A percentile compares a stretch with the other conserved stretches of the same genome.
phyloP scores from a whole-genome alignment of 1,140 invertebrate genomes.

The Euura lappo region DNA sequence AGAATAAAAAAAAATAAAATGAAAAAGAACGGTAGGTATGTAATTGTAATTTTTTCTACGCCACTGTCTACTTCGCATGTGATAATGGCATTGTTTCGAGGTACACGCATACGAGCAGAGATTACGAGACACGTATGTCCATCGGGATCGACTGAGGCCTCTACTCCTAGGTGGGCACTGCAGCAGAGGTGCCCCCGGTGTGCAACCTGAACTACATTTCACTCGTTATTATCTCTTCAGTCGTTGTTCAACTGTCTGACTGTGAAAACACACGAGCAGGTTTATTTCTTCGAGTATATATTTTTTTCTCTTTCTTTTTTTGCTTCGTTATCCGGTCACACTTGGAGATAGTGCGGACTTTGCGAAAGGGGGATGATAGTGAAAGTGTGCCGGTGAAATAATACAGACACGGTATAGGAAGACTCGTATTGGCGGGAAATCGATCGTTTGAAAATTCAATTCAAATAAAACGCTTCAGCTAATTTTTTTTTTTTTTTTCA shows the following conservation, averaged over 20 bases:
- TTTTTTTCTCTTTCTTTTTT: not conserved
- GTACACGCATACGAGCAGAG: slow-evolving; percentile 28
- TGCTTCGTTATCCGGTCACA: not conserved
- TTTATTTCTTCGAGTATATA: no score
- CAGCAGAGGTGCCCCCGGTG: slow-evolving; percentile 7
- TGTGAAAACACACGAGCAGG: not conserved
- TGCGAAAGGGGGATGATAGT: not conserved
- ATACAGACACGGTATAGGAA: no score
- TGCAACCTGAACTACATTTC: slow-evolving; percentile 38
- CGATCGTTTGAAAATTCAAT: no score
- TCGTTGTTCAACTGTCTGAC: slow-evolving; percentile 36
- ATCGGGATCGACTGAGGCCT: slow-evolving; percentile 2
- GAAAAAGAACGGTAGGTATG: slow-evolving; percentile 9
- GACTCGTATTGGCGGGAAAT: no score
- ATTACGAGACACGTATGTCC: not conserved
- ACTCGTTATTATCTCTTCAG: slow-evolving; percentile 47
- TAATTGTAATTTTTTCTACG: slow-evolving; percentile 36
- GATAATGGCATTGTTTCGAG: slow-evolving; percentile 56
- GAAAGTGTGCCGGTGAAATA: not conserved
- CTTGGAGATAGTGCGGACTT: no score
- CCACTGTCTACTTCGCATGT: slow-evolving; percentile 35
- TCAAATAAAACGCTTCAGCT: no score
- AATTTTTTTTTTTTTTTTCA: no score
- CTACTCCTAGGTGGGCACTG: not conserved
- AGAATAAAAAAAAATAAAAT: not conserved